Percentiles rank a stretch among this genome's conserved stretches.
Evolutionary conservation across 1,140 invertebrate genomes (phyloP).

Genomic region (Oscheius sp.): DNA sequence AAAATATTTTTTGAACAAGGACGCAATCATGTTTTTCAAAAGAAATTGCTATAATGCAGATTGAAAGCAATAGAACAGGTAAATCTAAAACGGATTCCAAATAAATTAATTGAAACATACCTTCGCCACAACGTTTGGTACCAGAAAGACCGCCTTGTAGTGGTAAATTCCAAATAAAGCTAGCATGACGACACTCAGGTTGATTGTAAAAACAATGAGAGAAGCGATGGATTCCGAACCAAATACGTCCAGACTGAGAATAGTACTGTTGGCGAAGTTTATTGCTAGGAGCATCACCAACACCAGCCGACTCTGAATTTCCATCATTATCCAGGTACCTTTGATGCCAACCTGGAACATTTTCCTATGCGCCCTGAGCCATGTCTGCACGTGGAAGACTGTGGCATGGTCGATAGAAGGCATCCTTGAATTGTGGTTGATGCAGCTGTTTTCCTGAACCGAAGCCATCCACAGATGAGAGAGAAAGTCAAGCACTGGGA

Average conservation of each 20-base stretch:
- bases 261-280: background rate
- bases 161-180: background rate
- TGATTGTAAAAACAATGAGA: background rate
- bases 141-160: background rate
- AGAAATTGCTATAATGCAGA: too few relatives aligned
- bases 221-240: background rate
- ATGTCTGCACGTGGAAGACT: background rate
- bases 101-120: background rate
- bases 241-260: background rate
- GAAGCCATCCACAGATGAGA: too few relatives aligned
- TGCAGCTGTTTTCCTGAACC: too few relatives aligned
- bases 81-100: background rate
- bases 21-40: too few relatives aligned
- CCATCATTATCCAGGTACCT: too few relatives aligned
- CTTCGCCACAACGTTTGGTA: background rate
- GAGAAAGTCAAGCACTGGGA: too few relatives aligned
- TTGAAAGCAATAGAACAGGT: background rate
- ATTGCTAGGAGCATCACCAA: background rate
- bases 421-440: too few relatives aligned
- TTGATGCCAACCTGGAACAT: background rate
- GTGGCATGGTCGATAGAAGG: background rate
- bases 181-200: background rate
- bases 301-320: background rate
- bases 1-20: too few relatives aligned
- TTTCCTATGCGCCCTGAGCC: background rate